Percentiles rank a stretch among this genome's conserved stretches.
Conservation (phyloP, 2,888 invertebrate species). For the Nomada lathburiana region DNA sequence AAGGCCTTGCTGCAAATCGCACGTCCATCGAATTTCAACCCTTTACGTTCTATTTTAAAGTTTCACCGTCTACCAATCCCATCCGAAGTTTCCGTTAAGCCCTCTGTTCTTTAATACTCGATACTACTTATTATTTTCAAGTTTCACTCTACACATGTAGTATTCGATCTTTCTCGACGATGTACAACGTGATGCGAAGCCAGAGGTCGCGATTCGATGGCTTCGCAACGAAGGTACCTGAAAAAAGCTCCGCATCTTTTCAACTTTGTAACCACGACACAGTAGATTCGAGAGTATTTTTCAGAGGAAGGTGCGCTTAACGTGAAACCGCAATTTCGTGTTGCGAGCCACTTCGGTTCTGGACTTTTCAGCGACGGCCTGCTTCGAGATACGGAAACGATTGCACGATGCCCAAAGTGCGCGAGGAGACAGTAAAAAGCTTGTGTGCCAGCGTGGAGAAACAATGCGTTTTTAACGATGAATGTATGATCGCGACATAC, state of each 20-base stretch:
- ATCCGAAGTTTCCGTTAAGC: too few relatives aligned
- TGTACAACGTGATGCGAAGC: too few relatives aligned
- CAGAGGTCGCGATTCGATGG: conserved; percentile 14
- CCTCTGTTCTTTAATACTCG: too few relatives aligned
- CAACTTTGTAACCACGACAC: not conserved
- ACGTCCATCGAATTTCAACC: too few relatives aligned
- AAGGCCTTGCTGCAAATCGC: too few relatives aligned
- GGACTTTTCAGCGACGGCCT: not conserved
- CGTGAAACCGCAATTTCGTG: conserved; percentile 15
- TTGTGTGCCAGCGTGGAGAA: not conserved
- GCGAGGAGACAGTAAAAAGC: not conserved
- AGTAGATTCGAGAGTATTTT: not conserved
- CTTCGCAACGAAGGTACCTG: not conserved
- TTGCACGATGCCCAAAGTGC: too few relatives aligned
- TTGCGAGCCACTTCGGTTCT: conserved; percentile 3
- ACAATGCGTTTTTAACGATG: not conserved
- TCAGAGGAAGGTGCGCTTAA: not conserved
- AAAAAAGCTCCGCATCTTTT: not conserved
- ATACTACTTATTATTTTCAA: too few relatives aligned
- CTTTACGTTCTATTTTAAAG: too few relatives aligned
- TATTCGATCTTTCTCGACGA: too few relatives aligned
- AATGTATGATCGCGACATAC: not conserved
- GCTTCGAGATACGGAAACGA: not conserved
- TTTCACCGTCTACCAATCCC: too few relatives aligned
- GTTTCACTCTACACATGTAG: too few relatives aligned